Percentiles rank a stretch among this genome's conserved stretches.
These are phyloP conservation scores for Esperia sulphurella DNA, from an alignment of 2,888 invertebrate genomes.

Conservation along the genomic window DNA sequence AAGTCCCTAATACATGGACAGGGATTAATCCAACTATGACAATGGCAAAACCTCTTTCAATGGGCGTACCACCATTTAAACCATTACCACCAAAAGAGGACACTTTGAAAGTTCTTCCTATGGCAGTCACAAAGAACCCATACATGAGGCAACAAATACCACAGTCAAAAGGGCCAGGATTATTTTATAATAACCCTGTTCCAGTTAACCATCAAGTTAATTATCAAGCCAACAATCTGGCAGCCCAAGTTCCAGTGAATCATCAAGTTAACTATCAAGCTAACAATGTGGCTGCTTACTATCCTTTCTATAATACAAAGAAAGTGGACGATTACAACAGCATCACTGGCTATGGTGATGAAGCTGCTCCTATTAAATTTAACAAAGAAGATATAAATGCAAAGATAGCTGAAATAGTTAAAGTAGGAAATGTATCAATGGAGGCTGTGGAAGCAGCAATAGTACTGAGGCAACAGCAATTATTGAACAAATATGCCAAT, in stretches of 20 bases:
- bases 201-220: constrained; percentile 63
- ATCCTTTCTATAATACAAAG: constrained; percentile 60
- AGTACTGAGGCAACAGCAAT: constrained; percentile 83
- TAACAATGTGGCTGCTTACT: constrained; percentile 54
- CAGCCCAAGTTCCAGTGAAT: constrained; percentile 59
- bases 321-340: constrained; percentile 71
- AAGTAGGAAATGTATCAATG: constrained; percentile 88
- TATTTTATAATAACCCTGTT: constrained; percentile 51
- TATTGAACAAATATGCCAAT: constrained; percentile 79
- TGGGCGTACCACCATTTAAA: constrained; percentile 87
- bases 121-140: constrained; percentile 51
- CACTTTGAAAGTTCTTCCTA: constrained; percentile 75
- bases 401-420: constrained; percentile 77
- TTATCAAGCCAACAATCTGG: constrained; percentile 61
- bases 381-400: constrained; percentile 67
- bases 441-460: constrained; percentile 89
- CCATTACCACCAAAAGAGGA: constrained; percentile 84
- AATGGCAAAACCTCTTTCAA: constrained; percentile 75
- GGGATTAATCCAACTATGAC: constrained; percentile 48
- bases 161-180: constrained; percentile 56
- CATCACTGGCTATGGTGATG: constrained; percentile 70
- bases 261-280: constrained; percentile 71
- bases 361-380: constrained; percentile 57
- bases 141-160: constrained; percentile 59
- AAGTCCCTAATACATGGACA: constrained; percentile 30